phyloP scores from a whole-genome alignment of 2,888 invertebrate genomes.

The Euplexia lucipara region DNA sequence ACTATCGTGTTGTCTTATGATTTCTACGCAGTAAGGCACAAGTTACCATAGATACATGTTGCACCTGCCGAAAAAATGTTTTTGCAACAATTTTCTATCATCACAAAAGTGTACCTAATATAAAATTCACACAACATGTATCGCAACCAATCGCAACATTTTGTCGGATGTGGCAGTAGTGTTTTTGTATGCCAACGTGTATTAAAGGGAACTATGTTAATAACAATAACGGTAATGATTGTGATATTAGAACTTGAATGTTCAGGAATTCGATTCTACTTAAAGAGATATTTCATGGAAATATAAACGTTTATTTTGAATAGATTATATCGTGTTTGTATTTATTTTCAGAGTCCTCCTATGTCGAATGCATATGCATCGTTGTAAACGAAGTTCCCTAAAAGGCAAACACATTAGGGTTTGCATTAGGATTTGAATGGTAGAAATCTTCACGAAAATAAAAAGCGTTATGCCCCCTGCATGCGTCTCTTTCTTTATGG shows the following conservation, averaged over 20 bases:
- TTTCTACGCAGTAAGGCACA: too few species aligned
- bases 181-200: not conserved
- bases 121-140: not conserved
- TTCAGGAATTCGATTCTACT: slow-evolving; percentile 11
- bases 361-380: too few species aligned
- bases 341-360: not conserved
- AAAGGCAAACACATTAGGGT: too few species aligned
- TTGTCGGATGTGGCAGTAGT: not conserved
- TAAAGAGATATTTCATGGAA: slow-evolving; percentile 33
- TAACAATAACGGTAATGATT: slow-evolving; percentile 32
- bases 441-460: too few species aligned
- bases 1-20: not conserved
- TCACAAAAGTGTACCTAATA: too few species aligned
- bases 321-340: slow-evolving; percentile 16
- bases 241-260: slow-evolving; percentile 53
- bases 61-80: not conserved
- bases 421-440: too few species aligned
- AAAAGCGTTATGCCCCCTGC: too few species aligned
- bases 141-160: not conserved
- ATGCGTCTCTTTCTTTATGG: too few species aligned
- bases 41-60: not conserved
- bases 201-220: not conserved
- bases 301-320: slow-evolving; percentile 43
- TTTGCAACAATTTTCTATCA: too few species aligned
- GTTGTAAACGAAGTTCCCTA: too few species aligned